Evolutionary conservation across 64 coral and sea anemone genomes (phyloP).

Genomic region (Cladopsammia gracilis): DNA sequence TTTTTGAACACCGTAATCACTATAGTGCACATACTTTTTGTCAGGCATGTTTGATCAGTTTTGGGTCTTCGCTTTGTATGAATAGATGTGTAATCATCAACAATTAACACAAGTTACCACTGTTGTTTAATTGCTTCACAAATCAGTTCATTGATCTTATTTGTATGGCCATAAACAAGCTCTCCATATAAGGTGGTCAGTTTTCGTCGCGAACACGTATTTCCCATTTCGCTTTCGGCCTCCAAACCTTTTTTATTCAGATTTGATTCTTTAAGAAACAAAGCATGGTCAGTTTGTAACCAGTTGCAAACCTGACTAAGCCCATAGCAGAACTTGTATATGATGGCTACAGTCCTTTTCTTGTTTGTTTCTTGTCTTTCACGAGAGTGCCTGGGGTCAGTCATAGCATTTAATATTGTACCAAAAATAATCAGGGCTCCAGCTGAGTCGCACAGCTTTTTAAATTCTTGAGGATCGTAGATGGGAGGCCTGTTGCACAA

Average conservation of each 20-base stretch:
- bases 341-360: slow-evolving; percentile 31
- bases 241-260: neutral
- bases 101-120: slow-evolving; percentile 56
- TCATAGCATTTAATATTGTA: neutral
- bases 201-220: neutral
- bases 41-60: neutral
- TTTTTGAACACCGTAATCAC: no score
- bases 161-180: neutral
- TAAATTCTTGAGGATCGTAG: neutral
- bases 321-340: slow-evolving; percentile 33
- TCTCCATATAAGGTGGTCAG: neutral
- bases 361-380: neutral
- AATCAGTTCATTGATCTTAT: slow-evolving; percentile 18
- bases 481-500: no score
- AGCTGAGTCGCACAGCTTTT: no score
- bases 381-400: neutral
- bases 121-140: slow-evolving; percentile 43
- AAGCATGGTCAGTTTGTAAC: slow-evolving; percentile 12
- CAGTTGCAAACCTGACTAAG: slow-evolving; percentile 44
- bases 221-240: slow-evolving; percentile 2
- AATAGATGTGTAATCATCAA: slow-evolving; percentile 68
- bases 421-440: no score
- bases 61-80: slow-evolving; percentile 38
- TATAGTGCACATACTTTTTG: no score
- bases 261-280: slow-evolving; percentile 20